Evolutionary conservation across 2,113 vertebrate species (phyloP).

Genomic region (Fulica atra): DNA sequence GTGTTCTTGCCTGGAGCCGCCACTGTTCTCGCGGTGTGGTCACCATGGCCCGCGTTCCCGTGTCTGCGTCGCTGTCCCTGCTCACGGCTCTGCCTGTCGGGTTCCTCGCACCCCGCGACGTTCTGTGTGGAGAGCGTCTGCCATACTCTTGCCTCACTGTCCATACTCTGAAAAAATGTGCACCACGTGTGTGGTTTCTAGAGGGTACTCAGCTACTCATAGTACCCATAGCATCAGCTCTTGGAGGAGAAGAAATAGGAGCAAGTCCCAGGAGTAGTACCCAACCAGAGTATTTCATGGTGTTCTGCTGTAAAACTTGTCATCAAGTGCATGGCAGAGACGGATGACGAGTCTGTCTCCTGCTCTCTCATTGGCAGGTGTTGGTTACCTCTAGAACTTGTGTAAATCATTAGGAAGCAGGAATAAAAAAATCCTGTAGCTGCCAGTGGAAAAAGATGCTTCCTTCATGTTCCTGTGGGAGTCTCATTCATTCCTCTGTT

Average conservation of each 20-base stretch:
- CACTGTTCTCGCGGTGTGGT: rapidly evolving
- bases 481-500: neutral
- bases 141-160: neutral
- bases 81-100: neutral
- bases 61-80: neutral
- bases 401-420: neutral
- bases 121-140: neutral
- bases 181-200: neutral
- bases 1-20: rapidly evolving
- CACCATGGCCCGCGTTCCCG: rapidly evolving
- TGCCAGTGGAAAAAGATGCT: neutral
- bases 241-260: neutral
- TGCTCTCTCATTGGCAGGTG: neutral
- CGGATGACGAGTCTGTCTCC: neutral
- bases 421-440: neutral
- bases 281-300: neutral
- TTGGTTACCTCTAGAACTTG: neutral
- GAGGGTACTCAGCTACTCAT: neutral
- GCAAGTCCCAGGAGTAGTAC: neutral
- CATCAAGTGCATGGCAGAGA: neutral
- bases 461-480: neutral
- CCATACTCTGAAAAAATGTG: neutral
- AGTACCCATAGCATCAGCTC: neutral
- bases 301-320: neutral
- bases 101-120: neutral